phyloP scores from a whole-genome alignment of 2,888 invertebrate species.

The Spatulosminthurus flaviceps region DNA sequence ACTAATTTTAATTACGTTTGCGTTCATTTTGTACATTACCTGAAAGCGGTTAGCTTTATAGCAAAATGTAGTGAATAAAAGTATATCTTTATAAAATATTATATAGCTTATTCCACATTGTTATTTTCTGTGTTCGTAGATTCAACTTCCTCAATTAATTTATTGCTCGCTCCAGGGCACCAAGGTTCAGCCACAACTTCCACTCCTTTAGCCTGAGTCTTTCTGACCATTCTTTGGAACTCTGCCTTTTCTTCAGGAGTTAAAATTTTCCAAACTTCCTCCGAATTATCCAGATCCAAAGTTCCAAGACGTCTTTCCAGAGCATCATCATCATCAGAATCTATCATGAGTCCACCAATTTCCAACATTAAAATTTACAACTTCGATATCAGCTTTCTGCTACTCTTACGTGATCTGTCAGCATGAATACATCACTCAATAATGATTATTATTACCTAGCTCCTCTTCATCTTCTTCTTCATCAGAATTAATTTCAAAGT shows the following conservation, averaged over 20 bases:
- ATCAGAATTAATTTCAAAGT: slow-evolving; percentile 20
- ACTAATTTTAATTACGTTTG: no score
- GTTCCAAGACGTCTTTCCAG: slow-evolving; percentile 56
- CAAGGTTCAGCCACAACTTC: slow-evolving; percentile 57
- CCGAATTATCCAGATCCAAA: slow-evolving; percentile 58
- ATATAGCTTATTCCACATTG: no score
- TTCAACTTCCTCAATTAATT: slow-evolving; percentile 48
- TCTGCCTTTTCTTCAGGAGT: slow-evolving; percentile 59
- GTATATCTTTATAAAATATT: no score
- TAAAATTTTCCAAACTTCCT: slow-evolving; percentile 59
- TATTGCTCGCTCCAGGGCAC: slow-evolving; percentile 49
- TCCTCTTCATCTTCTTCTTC: slow-evolving; percentile 33
- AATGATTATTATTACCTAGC: not conserved
- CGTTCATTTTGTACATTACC: no score
- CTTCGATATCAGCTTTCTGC: no score
- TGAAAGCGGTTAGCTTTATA: no score
- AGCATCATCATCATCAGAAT: slow-evolving; percentile 62
- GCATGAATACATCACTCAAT: no score
- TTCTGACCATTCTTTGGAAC: slow-evolving; percentile 54
- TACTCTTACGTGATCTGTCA: no score
- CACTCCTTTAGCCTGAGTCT: slow-evolving; percentile 44
- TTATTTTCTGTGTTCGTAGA: not conserved
- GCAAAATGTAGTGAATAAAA: no score
- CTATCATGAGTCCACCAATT: slow-evolving; percentile 38
- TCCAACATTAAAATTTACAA: no score